Base-by-base conservation (phyloP, 1,140 invertebrate genomes). In the Cydia splendana region DNA sequence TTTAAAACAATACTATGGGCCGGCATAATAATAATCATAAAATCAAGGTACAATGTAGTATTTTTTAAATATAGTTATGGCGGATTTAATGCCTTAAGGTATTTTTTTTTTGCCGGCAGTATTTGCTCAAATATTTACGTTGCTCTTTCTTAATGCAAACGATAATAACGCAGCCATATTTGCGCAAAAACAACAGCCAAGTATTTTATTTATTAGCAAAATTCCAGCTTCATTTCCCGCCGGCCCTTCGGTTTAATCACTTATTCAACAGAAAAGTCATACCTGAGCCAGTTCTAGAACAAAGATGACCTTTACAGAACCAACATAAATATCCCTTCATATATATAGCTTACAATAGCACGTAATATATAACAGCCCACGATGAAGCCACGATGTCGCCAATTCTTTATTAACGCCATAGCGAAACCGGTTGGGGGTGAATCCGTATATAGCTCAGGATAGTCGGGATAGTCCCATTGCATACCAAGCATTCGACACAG, bases 401-500 rank as follows among this genome's bases (percentile, higher is more conserved):
- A 57, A 57, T 57, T 18, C 53, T 57, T 57, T 57, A 57, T 57
- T 57, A 57, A 18, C 53, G 53, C n/a, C 53, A 57, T 57, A 48
- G 12, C 45, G 45, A 48, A 57, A 57, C 53, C 53, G 53, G 53
- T 57, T 57, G 15, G n/a, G 38, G 45, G 45, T 48, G 12, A 12
- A 0, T 18, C 53, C 53, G 53, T 57, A 20, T 57, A 57, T 57
- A 57, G 53, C 53, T 57, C 53, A 18, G 53, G 15, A 57, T 57
- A 18, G 6, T 57, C 53, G 7, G 53, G 15, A 57, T 57, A 18
- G 6, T 57, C 53, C 53, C 53, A 4, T 57, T 13, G 53, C n/a
- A 57, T n/a, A 57, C 15, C 53, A 57, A 48, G 45, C 12, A 13
- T 48, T 48, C 3, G 45, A 13, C 45, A 15, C 13, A 15, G 38